Conservation (phyloP, 2,113 vertebrate species). For the Micronisus gabar region DNA sequence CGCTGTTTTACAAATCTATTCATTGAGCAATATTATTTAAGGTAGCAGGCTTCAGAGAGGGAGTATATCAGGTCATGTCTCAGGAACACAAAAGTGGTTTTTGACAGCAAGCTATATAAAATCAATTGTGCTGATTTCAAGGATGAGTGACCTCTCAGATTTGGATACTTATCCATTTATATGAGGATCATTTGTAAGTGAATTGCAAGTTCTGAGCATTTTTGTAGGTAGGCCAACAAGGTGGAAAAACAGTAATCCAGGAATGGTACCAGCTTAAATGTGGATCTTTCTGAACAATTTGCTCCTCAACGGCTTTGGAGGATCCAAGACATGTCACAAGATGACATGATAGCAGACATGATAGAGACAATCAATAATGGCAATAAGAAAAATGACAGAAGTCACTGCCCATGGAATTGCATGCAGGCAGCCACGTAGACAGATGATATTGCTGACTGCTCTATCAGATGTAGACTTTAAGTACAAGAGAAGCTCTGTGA, state of each 20-base stretch:
- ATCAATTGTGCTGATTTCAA: conserved; percentile 31
- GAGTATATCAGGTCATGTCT: not conserved
- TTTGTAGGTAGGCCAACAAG: not conserved
- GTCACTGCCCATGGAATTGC: not conserved
- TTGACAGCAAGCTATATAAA: not conserved
- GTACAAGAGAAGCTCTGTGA: not conserved
- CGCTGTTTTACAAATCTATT: not conserved
- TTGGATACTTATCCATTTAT: not conserved
- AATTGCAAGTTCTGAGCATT: not conserved
- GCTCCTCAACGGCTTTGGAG: not conserved
- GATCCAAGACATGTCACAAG: not conserved
- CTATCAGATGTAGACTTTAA: not conserved
- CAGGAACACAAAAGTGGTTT: not conserved
- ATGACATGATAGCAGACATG: not conserved
- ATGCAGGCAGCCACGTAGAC: not conserved
- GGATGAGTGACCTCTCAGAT: not conserved
- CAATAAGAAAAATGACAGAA: not conserved
- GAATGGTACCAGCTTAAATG: not conserved
- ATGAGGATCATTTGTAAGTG: not conserved
- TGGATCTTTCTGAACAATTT: not conserved
- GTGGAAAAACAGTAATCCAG: not conserved
- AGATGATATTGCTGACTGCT: not conserved
- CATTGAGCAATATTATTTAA: not conserved
- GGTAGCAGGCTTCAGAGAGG: not conserved
- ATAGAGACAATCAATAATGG: not conserved